Base-by-base conservation (phyloP, 2,113 vertebrate species). In the Illadopsis cleaveri region DNA sequence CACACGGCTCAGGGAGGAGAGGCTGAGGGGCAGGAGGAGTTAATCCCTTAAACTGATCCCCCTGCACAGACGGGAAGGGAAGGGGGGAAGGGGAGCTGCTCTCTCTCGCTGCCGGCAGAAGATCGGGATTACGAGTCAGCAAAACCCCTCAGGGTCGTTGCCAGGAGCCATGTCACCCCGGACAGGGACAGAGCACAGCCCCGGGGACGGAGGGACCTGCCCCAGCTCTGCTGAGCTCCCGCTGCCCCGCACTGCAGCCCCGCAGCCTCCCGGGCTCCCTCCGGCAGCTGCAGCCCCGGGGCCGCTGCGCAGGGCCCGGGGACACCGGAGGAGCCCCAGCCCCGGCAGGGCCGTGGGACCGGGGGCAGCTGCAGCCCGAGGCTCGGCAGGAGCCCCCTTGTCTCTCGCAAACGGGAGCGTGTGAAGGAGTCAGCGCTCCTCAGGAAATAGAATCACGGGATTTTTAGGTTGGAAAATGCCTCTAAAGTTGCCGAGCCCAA, bases 391-490 rank as follows among this genome's bases (percentile, higher is more conserved):
- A 42, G 22, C 9, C 31, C 0, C 4, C 0, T 4, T 30, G 20
- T 25, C 27, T 1, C n/a, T 21, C 4, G 0, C 17, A 8, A 48
- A 11, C 3, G 7, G 21, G 13, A 47, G 17, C 10, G 3, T 0
- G 3, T 5, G 45, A 28, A 56, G 69, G 45, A 35, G 24, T 6
- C 47, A 4, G 37, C 64, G 28, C 18, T 35, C 28, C 10, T 15
- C 56, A 14, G 62, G 50, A 33, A 37, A 42, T 0, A 3, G 4
- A 69, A 24, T 8, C 56, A 12, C 7, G 8, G 54, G 0, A 5
- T 6, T 16, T 27, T 54, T 3, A 22, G 27, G 27, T 7, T 23
- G 48, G 40, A 42, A 76, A 77, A 70, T 1, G 13, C 5, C 30
- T 48, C 62, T 17, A 6, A 54, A 76, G 33, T 19, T 24, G 18